Conservation (phyloP, 2,888 invertebrate species). For the Myopa testacea region DNA sequence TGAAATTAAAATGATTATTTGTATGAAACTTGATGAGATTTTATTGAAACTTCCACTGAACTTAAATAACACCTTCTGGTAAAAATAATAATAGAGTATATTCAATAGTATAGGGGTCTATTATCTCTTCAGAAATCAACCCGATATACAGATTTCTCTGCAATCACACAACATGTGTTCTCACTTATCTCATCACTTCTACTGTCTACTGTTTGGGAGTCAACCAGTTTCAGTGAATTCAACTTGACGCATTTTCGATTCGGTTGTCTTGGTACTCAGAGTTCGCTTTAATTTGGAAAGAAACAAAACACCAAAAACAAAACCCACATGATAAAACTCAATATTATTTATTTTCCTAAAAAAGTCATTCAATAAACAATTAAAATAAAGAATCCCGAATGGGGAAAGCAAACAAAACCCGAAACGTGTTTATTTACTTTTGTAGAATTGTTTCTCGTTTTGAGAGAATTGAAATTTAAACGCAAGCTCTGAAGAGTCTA, state of each 20-base stretch:
- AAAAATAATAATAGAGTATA: too few species aligned
- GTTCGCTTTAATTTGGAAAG: not conserved
- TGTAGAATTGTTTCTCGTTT: not conserved
- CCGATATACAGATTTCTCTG: too few species aligned
- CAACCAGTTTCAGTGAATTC: not conserved
- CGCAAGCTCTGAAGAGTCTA: not conserved
- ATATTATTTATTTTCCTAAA: not conserved
- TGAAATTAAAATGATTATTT: too few species aligned
- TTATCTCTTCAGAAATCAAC: too few species aligned
- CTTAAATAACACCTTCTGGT: too few species aligned
- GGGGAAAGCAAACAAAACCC: not conserved
- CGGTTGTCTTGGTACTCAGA: not conserved
- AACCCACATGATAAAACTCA: not conserved
- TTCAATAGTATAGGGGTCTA: too few species aligned
- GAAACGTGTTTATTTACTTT: not conserved
- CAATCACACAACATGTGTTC: too few species aligned
- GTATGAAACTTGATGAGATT: too few species aligned
- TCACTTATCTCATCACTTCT: not conserved
- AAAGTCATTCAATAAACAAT: not conserved
- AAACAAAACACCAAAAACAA: not conserved
- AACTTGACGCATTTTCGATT: not conserved
- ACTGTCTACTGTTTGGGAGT: not conserved
- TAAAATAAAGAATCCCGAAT: not conserved
- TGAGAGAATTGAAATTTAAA: not conserved
- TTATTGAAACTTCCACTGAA: too few species aligned